phyloP scores from a whole-genome alignment of 2,797 vertebrate species.

The Tragelaphus oryx region DNA sequence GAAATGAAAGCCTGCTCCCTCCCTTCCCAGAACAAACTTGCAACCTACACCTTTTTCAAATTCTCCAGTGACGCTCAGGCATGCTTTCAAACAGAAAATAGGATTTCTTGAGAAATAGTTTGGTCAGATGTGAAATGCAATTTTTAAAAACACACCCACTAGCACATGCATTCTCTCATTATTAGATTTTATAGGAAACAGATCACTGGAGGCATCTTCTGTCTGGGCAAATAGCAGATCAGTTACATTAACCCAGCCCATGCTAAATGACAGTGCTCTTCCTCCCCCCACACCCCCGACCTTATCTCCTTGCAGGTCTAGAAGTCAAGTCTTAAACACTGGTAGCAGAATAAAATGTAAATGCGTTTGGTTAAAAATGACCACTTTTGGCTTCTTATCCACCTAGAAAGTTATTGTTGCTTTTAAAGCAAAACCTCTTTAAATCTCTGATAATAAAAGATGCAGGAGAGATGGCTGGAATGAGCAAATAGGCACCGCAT shows the following conservation, averaged over 20 bases:
- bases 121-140: neutral
- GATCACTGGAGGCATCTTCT: conserved; percentile 67
- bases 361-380: neutral
- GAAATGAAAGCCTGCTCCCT: conserved; percentile 39
- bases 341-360: conserved; percentile 31
- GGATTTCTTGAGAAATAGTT: conserved; percentile 63
- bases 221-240: conserved; percentile 58
- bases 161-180: conserved; percentile 64
- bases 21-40: conserved; percentile 48
- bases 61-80: conserved; percentile 22
- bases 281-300: neutral
- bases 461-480: neutral
- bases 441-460: neutral
- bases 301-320: neutral
- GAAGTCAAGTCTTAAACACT: neutral
- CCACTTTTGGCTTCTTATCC: neutral
- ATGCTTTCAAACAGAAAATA: conserved; percentile 64
- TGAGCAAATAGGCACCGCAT: fast-evolving
- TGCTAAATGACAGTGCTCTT: neutral
- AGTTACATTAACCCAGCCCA: conserved; percentile 42
- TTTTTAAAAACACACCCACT: conserved; percentile 64
- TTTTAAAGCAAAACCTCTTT: conserved; percentile 14
- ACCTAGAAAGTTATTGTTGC: neutral
- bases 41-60: neutral
- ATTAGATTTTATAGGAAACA: conserved; percentile 67